Evolutionary conservation across 2,797 vertebrate species (phyloP).

Genomic region (Cyprinodon diabolis): DNA sequence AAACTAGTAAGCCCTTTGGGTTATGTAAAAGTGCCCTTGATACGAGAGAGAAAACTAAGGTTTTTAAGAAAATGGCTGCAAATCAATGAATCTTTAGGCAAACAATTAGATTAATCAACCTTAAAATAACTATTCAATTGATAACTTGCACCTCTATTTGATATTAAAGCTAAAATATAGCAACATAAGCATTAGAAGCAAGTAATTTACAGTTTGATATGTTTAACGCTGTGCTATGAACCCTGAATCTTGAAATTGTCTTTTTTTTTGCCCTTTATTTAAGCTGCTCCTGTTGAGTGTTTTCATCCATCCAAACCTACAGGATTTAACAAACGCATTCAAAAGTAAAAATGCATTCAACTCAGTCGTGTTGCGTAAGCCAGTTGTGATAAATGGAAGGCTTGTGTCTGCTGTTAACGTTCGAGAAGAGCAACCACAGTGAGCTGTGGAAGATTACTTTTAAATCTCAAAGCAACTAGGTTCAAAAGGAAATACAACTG

Average conservation of each 20-base stretch:
- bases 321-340: background rate
- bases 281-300: background rate
- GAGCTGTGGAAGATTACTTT: constrained; percentile 28
- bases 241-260: background rate
- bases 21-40: too few relatives aligned
- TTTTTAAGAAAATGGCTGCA: too few relatives aligned
- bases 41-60: too few relatives aligned
- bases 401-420: constrained; percentile 16
- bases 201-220: background rate
- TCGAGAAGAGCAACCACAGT: constrained; percentile 21
- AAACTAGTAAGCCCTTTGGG: too few relatives aligned
- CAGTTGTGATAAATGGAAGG: constrained; percentile 10
- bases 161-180: too few relatives aligned
- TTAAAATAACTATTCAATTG: too few relatives aligned
- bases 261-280: background rate
- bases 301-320: background rate
- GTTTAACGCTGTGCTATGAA: background rate
- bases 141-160: too few relatives aligned
- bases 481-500: constrained; percentile 16
- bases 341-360: background rate
- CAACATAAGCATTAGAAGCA: background rate
- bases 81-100: too few relatives aligned
- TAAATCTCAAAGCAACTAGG: constrained; percentile 26
- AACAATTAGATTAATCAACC: too few relatives aligned
- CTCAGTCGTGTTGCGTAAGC: constrained; percentile 4